Conservation (phyloP, 2,888 invertebrate species). For the Nomada goodeniana region DNA sequence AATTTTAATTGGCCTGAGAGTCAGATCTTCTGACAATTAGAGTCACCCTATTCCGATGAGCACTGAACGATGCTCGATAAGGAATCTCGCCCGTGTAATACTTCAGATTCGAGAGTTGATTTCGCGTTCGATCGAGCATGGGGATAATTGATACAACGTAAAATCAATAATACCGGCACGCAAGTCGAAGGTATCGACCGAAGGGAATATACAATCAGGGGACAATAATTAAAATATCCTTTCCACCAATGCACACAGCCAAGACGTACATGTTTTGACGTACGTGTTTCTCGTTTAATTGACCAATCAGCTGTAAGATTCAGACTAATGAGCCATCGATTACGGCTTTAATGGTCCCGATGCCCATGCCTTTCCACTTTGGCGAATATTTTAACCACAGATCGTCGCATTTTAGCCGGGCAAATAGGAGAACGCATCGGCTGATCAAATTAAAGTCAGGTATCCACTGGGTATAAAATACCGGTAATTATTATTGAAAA, state of each 20-base stretch:
- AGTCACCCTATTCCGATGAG: slow-evolving; percentile 21
- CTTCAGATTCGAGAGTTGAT: slow-evolving; percentile 57
- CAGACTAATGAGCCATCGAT: slow-evolving; percentile 83
- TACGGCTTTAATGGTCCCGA: slow-evolving; percentile 79
- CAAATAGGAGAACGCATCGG: neutral
- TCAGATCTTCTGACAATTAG: neutral
- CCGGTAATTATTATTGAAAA: too few species aligned
- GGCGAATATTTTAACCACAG: neutral
- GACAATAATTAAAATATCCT: slow-evolving; percentile 84
- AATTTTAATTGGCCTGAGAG: too few species aligned
- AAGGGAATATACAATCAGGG: slow-evolving; percentile 63
- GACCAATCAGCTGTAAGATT: slow-evolving; percentile 83
- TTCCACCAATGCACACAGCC: slow-evolving; percentile 52
- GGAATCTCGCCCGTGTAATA: slow-evolving; percentile 36
- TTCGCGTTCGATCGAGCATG: slow-evolving; percentile 74
- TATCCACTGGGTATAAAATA: too few species aligned
- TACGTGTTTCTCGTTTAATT: slow-evolving; percentile 83
- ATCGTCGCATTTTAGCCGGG: neutral
- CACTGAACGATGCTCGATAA: slow-evolving; percentile 26
- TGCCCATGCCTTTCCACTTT: slow-evolving; percentile 44
- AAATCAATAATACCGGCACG: slow-evolving; percentile 76
- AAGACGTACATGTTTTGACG: slow-evolving; percentile 74
- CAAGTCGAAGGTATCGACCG: slow-evolving; percentile 67
- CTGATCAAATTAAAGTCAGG: neutral
- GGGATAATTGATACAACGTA: slow-evolving; percentile 80